Evolutionary conservation across 2,888 invertebrate species (phyloP), one percentile per base, ranked within the genome.

Genomic region (Spilarctia lutea): DNA sequence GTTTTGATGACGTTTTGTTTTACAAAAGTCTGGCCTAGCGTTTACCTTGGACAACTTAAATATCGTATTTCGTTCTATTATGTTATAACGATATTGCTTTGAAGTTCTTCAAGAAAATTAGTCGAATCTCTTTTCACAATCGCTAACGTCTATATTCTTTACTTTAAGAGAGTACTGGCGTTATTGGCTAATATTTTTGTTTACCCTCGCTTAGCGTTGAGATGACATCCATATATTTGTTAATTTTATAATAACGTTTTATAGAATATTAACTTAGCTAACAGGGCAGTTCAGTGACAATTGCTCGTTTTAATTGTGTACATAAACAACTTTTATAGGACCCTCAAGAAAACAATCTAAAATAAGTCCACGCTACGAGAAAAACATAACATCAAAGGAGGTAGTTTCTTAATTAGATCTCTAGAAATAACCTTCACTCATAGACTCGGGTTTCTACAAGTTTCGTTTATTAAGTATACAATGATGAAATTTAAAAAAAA

Each of bases 1-100:
- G 77, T 82, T 84, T n/a, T 56, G 72, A 82, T 79, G 79, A 78
- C 75, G 68, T 75, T 69, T 74, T 69, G 68, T 75, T 81, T 71
- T 27, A 60, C n/a, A 18, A 39, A n/a, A 24, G 20, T 48, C 20
- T 48, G 65, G 3, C 68, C 60, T 27, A 45, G 35, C 48, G 65
- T 35, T 73, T 65, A 52, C 65, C 52, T 68, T 60, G 63, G 67
- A 68, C 10, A 39, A 45, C 45, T 33, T 20, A 33, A 65, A 71
- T 60, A 35, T 67, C 33, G 16, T 68, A 24, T 33, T 68, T 68
- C n/a, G 48, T 18, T 42, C 48, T 0, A 11, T 33, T 68, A 52
- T 68, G 24, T 33, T 39, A 11, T 39, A 56, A n/a, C 52, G 52
- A 56, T 0, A 56, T 24, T 56, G n/a, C 20, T 56, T 56, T 24